A percentile compares a stretch with the other conserved stretches of the same genome.
phyloP scores from a whole-genome alignment of 92 coral and sea anemone species.

The Pocillopora meandrina region DNA sequence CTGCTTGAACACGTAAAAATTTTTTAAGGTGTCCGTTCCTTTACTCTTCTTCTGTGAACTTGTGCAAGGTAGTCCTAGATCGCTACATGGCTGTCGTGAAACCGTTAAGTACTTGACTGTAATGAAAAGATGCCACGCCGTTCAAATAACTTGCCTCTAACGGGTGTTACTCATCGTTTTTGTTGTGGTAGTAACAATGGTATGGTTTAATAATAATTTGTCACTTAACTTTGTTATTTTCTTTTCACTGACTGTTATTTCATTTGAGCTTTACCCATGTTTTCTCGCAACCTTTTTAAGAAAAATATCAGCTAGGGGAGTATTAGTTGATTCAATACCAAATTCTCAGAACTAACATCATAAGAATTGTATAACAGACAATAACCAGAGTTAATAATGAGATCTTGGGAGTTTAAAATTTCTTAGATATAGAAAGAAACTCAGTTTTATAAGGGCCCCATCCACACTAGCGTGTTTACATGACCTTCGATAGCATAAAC shows the following conservation, averaged over 20 bases:
- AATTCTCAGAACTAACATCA: too few relatives aligned
- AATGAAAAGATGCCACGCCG: neutral
- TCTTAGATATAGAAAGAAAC: too few relatives aligned
- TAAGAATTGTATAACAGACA: too few relatives aligned
- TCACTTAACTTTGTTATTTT: neutral
- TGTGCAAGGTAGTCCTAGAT: neutral
- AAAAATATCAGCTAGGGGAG: neutral
- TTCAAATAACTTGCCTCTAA: neutral
- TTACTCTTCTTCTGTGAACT: neutral
- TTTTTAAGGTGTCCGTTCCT: neutral
- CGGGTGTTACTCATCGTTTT: neutral
- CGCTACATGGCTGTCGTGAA: constrained; percentile 12
- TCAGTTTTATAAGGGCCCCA: too few relatives aligned
- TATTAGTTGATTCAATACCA: neutral
- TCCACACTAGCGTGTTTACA: too few relatives aligned
- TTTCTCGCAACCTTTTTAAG: neutral
- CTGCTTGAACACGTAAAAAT: neutral
- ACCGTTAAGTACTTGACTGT: neutral
- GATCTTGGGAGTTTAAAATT: too few relatives aligned
- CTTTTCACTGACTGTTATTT: neutral
- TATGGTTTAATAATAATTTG: neutral
- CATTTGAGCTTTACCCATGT: constrained; percentile 9
- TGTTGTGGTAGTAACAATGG: neutral
- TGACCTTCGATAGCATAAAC: too few relatives aligned
- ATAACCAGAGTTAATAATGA: too few relatives aligned